Conservation (phyloP, 2,888 invertebrate genomes). For the Pycnomerus fuliginosus region DNA sequence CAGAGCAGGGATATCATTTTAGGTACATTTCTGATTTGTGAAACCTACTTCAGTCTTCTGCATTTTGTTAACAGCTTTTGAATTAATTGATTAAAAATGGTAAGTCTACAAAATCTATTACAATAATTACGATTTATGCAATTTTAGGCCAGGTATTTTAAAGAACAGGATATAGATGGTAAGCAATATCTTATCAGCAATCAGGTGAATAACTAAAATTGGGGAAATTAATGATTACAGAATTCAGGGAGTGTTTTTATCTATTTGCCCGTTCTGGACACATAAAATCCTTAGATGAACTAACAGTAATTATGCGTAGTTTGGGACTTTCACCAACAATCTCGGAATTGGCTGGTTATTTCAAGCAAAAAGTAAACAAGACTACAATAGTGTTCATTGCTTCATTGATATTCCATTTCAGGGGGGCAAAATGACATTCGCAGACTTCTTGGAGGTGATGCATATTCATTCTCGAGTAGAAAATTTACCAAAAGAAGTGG, state of each 20-base stretch:
- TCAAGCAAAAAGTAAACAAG: constrained; percentile 66
- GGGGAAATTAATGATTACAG: constrained; percentile 55
- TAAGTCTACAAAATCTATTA: no score
- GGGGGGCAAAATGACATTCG: constrained; percentile 91
- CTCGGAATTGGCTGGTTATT: constrained; percentile 81
- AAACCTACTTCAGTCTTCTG: no score
- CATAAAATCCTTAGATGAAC: constrained; percentile 84
- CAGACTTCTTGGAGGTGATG: constrained; percentile 94
- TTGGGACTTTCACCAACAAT: constrained; percentile 92
- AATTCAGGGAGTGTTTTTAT: constrained; percentile 96
- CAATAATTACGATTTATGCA: no score
- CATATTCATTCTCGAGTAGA: constrained; percentile 86
- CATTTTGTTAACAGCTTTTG: no score
- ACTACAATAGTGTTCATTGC: not conserved
- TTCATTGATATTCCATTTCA: constrained; percentile 31
- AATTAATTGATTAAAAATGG: no score
- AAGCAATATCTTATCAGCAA: constrained; percentile 44
- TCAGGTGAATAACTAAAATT: constrained; percentile 2
- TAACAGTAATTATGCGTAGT: constrained; percentile 93
- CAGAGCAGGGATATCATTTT: no score
- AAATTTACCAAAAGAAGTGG: constrained; percentile 79
- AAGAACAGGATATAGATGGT: constrained; percentile 95
- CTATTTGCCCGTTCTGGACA: constrained; percentile 88
- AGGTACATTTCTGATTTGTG: no score
- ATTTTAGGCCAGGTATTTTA: constrained; percentile 88